These are phyloP conservation scores for Mycetomoellerius zeteki DNA, from an alignment of 1,140 invertebrate genomes.

Conservation along the genomic window DNA sequence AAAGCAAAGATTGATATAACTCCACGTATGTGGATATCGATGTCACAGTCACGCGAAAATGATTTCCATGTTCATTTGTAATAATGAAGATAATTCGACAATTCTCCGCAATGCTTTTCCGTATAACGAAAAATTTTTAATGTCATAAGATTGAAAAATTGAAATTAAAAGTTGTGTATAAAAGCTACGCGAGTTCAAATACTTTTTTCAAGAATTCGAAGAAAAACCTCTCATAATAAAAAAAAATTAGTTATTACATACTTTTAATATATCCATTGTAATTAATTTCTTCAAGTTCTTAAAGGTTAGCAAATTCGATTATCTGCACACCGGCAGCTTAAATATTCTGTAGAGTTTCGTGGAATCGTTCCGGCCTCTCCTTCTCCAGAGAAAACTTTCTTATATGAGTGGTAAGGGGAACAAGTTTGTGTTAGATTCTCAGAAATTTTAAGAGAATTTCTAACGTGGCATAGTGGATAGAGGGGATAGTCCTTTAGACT, in stretches of 20 bases:
- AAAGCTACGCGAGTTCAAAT: too few species aligned
- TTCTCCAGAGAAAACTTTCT: background rate
- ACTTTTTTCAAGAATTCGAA: background rate
- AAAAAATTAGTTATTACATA: background rate
- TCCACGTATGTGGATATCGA: background rate
- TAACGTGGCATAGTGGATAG: background rate
- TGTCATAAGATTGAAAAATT: background rate
- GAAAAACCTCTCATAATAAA: background rate
- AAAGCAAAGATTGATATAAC: constrained; percentile 1
- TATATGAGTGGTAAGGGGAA: background rate
- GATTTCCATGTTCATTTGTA: background rate
- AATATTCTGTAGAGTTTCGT: background rate
- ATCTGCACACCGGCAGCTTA: background rate
- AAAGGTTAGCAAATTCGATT: background rate
- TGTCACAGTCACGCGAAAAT: background rate
- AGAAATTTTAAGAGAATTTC: background rate
- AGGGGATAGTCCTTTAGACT: background rate
- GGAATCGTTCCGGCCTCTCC: background rate
- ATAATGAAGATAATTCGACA: background rate
- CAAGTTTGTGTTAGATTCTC: background rate
- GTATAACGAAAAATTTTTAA: too few species aligned
- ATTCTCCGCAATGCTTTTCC: background rate
- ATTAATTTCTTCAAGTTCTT: background rate
- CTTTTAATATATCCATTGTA: background rate
- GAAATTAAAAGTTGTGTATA: background rate